Conservation (phyloP, 2,797 vertebrate species). For the Clamator glandarius region DNA sequence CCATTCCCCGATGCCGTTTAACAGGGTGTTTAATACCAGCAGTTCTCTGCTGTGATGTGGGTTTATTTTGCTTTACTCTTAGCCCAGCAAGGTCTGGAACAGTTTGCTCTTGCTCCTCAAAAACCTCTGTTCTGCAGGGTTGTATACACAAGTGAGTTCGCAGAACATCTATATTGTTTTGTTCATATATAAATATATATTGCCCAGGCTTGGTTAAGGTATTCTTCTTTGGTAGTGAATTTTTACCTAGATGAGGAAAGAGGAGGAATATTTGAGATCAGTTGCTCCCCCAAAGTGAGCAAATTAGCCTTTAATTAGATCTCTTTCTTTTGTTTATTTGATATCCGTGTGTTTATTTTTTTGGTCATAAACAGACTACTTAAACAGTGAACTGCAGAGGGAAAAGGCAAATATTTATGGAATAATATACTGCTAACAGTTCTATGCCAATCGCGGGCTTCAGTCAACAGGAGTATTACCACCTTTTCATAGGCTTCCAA, state of each 20-base stretch:
- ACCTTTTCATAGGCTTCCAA: slow-evolving; percentile 63
- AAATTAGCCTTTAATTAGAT: background rate
- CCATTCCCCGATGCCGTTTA: accelerated
- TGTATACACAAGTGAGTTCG: accelerated
- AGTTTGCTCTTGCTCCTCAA: background rate
- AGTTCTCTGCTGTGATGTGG: accelerated
- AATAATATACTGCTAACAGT: background rate
- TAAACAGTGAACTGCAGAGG: background rate
- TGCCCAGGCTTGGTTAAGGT: background rate
- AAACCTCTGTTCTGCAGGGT: background rate
- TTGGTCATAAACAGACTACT: background rate
- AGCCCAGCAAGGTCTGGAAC: background rate
- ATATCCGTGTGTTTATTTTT: slow-evolving; percentile 23
- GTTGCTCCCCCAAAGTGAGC: background rate
- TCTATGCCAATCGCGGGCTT: slow-evolving; percentile 37
- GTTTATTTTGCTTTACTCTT: background rate
- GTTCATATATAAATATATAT: background rate
- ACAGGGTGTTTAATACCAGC: accelerated
- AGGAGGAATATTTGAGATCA: background rate
- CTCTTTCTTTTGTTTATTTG: slow-evolving; percentile 15
- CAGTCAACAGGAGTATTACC: slow-evolving; percentile 53
- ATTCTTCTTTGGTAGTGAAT: background rate
- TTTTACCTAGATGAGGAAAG: background rate
- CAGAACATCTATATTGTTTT: accelerated
- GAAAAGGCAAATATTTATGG: slow-evolving; percentile 7